Conservation (phyloP, 2,888 invertebrate genomes). For the Eulithis prunata region DNA sequence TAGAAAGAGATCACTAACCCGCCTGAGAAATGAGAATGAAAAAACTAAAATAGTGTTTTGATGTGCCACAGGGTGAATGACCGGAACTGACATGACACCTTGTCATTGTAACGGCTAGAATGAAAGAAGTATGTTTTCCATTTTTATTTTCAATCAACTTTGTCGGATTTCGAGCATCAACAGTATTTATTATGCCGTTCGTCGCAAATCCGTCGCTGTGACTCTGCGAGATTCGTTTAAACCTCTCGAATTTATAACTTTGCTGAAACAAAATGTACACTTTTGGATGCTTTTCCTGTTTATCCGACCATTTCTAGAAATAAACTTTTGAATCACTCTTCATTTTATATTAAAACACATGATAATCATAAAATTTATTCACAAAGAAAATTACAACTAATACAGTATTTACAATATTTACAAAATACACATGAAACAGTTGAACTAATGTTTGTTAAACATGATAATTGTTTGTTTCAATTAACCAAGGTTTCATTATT, state of each 20-base stretch:
- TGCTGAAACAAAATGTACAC: slow-evolving; percentile 1
- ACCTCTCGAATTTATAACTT: background rate
- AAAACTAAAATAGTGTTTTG: slow-evolving; percentile 31
- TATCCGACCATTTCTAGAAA: too few species aligned
- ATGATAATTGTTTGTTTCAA: too few species aligned
- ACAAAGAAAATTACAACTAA: too few species aligned
- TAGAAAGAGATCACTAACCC: slow-evolving; percentile 29
- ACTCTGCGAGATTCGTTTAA: background rate
- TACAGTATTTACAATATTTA: too few species aligned
- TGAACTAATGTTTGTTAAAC: too few species aligned
- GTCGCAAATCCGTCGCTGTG: slow-evolving; percentile 21
- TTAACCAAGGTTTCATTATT: too few species aligned
- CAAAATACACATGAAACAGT: too few species aligned
- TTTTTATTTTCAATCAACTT: slow-evolving; percentile 26
- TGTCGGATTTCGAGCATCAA: slow-evolving; percentile 20
- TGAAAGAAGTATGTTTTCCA: slow-evolving; percentile 28
- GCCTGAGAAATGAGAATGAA: slow-evolving; percentile 26
- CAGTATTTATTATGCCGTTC: slow-evolving; percentile 19
- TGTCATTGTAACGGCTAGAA: slow-evolving; percentile 28
- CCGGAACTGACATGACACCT: slow-evolving; percentile 36
- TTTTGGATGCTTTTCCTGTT: background rate
- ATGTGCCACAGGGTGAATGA: slow-evolving; percentile 36
- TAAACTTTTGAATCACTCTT: too few species aligned
- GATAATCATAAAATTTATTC: too few species aligned
- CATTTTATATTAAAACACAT: too few species aligned